These are phyloP conservation scores for Whitmania pigra DNA, from an alignment of 1,140 invertebrate genomes.

Conservation along the genomic window DNA sequence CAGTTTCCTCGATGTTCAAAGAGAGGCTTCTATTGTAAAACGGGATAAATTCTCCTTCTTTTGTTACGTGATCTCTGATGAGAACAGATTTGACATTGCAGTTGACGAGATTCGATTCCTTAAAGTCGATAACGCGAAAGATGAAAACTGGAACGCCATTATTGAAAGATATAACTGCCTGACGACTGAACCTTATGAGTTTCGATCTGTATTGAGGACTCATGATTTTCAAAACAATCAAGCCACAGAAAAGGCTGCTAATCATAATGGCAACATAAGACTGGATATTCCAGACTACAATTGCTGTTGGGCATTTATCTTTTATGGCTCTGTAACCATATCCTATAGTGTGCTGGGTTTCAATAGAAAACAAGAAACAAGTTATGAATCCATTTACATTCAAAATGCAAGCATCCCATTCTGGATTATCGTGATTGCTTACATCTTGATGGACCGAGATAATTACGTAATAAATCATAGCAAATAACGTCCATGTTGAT, in stretches of 20 bases:
- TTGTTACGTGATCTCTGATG: background rate
- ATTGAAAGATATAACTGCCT: constrained; percentile 7
- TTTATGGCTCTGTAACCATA: constrained; percentile 1
- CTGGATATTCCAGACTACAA: background rate
- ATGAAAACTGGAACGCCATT: background rate
- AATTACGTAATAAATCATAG: background rate
- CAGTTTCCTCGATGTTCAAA: constrained; percentile 1
- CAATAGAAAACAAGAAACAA: background rate
- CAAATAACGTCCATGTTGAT: background rate
- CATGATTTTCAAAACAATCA: constrained; percentile 1
- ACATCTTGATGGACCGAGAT: background rate
- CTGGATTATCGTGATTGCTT: background rate
- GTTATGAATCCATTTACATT: background rate
- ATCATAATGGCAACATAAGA: background rate
- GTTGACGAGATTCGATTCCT: background rate
- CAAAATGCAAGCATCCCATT: background rate
- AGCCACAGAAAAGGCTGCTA: constrained; percentile 1
- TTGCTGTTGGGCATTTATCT: background rate
- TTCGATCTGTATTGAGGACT: constrained; percentile 7
- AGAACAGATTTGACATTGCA: background rate
- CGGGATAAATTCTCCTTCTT: constrained; percentile 10
- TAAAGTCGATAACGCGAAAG: constrained; percentile 5
- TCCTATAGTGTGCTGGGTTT: background rate
- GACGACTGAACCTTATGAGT: constrained; percentile 1
- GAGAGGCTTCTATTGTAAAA: background rate